These are phyloP conservation scores for Struthio camelus DNA, from an alignment of 2,113 vertebrate genomes.

Conservation along the genomic window DNA sequence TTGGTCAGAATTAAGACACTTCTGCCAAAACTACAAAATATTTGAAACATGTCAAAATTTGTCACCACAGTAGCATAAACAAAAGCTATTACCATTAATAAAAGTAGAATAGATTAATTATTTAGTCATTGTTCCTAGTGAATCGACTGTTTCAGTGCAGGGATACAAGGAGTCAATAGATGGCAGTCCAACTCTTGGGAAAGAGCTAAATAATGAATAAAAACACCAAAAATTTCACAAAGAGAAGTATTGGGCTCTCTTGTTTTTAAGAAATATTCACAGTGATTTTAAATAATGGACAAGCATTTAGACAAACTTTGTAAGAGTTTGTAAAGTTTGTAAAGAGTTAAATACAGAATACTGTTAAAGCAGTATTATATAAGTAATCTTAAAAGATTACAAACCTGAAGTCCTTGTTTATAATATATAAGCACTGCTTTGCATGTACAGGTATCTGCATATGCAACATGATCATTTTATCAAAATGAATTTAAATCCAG, in stretches of 20 bases:
- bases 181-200: slow-evolving; percentile 80
- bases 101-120: slow-evolving; percentile 5
- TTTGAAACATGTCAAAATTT: slow-evolving; percentile 38
- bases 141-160: slow-evolving; percentile 40
- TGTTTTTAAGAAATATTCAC: slow-evolving; percentile 26
- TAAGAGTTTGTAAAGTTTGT: background rate
- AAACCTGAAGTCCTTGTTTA: background rate
- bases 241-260: slow-evolving; percentile 13
- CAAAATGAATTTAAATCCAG: background rate
- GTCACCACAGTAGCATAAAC: slow-evolving; percentile 33
- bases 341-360: no score
- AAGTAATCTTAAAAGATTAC: fast-evolving
- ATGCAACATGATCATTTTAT: background rate
- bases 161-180: slow-evolving; percentile 76
- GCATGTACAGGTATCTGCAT: fast-evolving
- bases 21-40: slow-evolving; percentile 1
- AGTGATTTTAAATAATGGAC: slow-evolving; percentile 12
- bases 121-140: slow-evolving; percentile 53
- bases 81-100: slow-evolving; percentile 10
- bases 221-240: slow-evolving; percentile 40
- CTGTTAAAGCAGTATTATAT: no score
- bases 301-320: background rate
- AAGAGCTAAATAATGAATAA: slow-evolving; percentile 49
- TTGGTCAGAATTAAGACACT: slow-evolving; percentile 21
- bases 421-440: fast-evolving